Evolutionary conservation across 2,113 vertebrate species (phyloP), one percentile per base, ranked within the genome.

Genomic region (Isichthys henryi): DNA sequence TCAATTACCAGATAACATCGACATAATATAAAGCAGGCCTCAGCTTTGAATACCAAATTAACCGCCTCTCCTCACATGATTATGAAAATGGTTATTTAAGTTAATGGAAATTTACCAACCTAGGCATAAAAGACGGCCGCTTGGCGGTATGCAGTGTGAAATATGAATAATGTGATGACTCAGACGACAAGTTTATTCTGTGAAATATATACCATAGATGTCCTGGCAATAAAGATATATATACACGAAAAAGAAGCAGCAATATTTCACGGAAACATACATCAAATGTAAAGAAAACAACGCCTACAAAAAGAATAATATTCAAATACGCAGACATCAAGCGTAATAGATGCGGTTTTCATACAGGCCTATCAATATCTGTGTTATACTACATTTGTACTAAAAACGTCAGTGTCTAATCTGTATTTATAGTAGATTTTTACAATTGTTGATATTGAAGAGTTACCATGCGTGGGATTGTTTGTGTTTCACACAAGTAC

Each of bases 1-100:
- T 91, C 87, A 88, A 88, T 90, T 94, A 95, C 94, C 95, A 94
- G 94, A 43, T 56, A 87, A 11, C 74, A 80, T 80, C 74, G 70
- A 15, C 13, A 43, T 39, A 80, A 80, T 39, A 17, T 80, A 80
- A 39, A 43, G 74, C 17, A 19, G 70, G 74, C 31, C 35, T 27
- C 13, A 17, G 74, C 74, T 35, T 43, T 43, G 62, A 70, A 70
- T 70, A 70, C 62, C n/a, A 27, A 70, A 70, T 80, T 80, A 80
- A 17, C 35, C 31, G 74, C 35, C 13, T 80, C 17, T 80, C 74
- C 11, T 80, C 35, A 80, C 35, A 80, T 2, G 74, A 80, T 39
- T 39, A 19, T 19, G 39, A 80, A 43, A 43, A 27, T 43, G 31
- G 31, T 10, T 43, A 35, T 74, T 74, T 74, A 80, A 43, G 74